A percentile compares a stretch with the other conserved stretches of the same genome.
Evolutionary conservation across 2,113 vertebrate species (phyloP).

Genomic region (Sylvietta virens): DNA sequence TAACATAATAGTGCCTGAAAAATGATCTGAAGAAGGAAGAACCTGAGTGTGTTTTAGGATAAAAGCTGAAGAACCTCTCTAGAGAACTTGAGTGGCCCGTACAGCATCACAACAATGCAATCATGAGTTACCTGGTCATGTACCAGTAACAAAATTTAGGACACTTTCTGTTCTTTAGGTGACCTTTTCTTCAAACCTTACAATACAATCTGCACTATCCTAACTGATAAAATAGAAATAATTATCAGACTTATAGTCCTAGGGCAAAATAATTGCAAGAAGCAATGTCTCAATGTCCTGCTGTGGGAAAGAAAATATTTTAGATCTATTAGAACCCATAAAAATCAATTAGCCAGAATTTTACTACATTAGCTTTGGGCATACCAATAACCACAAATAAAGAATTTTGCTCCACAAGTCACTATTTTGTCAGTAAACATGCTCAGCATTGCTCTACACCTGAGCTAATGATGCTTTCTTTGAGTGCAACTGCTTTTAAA

Average conservation of each 20-base stretch:
- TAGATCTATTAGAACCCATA: background rate
- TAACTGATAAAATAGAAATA: background rate
- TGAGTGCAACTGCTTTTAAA: background rate
- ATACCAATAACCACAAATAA: background rate
- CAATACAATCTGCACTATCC: background rate
- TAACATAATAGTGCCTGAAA: background rate
- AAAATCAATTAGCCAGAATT: background rate
- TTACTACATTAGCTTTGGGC: background rate
- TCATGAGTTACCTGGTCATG: background rate
- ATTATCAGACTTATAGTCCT: background rate
- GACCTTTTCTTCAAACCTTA: background rate
- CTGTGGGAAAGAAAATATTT: background rate
- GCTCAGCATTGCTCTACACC: background rate
- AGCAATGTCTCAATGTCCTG: background rate
- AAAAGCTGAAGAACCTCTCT: background rate
- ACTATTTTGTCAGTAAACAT: background rate
- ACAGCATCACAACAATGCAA: background rate
- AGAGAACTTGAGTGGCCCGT: background rate
- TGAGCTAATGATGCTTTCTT: background rate
- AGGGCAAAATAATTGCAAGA: background rate
- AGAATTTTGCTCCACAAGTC: background rate
- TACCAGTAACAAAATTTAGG: background rate
- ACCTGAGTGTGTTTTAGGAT: background rate
- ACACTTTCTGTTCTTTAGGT: background rate
- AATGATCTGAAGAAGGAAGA: background rate